Percentiles rank a stretch among this genome's conserved stretches.
phyloP scores from a whole-genome alignment of 1,140 invertebrate genomes.

The Panonychus citri region DNA sequence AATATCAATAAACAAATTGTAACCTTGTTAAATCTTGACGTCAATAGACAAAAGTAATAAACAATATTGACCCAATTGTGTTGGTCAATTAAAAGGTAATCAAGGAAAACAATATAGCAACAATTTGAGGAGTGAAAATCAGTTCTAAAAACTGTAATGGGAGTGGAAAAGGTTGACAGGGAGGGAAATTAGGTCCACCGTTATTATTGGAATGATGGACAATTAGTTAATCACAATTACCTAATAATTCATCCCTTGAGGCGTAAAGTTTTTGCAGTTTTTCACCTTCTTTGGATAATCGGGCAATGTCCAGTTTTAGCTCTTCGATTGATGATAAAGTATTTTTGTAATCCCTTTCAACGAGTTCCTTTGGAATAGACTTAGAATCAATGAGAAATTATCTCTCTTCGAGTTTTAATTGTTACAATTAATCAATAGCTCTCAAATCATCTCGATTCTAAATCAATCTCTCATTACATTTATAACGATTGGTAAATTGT shows the following conservation, averaged over 20 bases:
- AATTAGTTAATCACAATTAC: constrained; percentile 21
- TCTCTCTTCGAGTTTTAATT: background rate
- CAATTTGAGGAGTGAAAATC: too few species aligned
- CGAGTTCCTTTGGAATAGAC: constrained; percentile 18
- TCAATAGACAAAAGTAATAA: background rate
- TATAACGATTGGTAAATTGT: too few species aligned
- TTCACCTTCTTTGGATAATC: constrained; percentile 24
- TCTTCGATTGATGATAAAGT: constrained; percentile 19
- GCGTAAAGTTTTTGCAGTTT: constrained; percentile 28
- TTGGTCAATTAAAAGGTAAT: too few species aligned
- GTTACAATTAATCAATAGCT: too few species aligned
- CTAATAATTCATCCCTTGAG: constrained; percentile 29
- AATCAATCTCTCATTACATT: too few species aligned
- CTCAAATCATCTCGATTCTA: too few species aligned
- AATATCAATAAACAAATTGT: background rate
- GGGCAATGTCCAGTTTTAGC: constrained; percentile 23
- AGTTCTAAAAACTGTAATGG: too few species aligned
- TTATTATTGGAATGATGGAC: too few species aligned
- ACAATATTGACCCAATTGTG: background rate
- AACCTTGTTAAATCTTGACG: background rate
- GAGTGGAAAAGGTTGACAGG: too few species aligned
- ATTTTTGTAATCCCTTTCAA: constrained; percentile 21
- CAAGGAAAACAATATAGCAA: too few species aligned
- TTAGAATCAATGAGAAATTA: background rate
- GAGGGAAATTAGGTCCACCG: too few species aligned